Base-by-base conservation (phyloP, 2,888 invertebrate genomes). In the Laothoe populi region DNA sequence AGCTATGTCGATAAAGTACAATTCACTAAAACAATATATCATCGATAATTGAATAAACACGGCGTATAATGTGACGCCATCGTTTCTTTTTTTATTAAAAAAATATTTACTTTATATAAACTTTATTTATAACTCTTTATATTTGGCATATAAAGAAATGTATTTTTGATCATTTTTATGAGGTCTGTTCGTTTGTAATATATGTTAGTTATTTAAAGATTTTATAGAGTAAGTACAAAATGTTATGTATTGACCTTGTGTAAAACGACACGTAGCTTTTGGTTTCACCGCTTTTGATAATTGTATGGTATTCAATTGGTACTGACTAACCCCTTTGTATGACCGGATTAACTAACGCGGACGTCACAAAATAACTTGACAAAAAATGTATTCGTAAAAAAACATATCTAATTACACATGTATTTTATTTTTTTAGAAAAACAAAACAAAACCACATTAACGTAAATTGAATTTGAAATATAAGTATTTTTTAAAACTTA, bases 321-420 rank as follows among this genome's bases (percentile, higher is more conserved):
- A 21, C 24, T 48, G 7, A 48, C 26, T 48, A 48, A 48, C 48
- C 26, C 21, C 26, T 48, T 48, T 38, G 13, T 48, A 48, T 24
- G 48, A 26, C 48, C 48, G 48, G 48, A 48, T 26, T 48, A n/a
- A n/a, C n/a, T n/a, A 11, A 24, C 26, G 26, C 26, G 4, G 31
- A 31, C 24, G 26, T 48, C 24, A 26, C 48, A 48, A 48, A 26
- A 24, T 7, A 48, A 1, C 5, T 13, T 24, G 4, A 1, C 13
- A 44, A 16, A 16, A 16, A n/a, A n/a, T n/a, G n/a, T n/a, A n/a
- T n/a, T n/a, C n/a, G n/a, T n/a, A n/a, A 16, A 44, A 13, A 42
- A 42, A 42, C 2, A n/a, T 2, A 42, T 11, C 10, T 8, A 31
- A 31, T 31, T 4, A n/a, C n/a, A n/a, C n/a, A n/a, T n/a, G n/a